Percentiles rank a stretch among this genome's conserved stretches.
Evolutionary conservation across 2,797 vertebrate genomes (phyloP).

Genomic region (Sphaeramia orbicularis): DNA sequence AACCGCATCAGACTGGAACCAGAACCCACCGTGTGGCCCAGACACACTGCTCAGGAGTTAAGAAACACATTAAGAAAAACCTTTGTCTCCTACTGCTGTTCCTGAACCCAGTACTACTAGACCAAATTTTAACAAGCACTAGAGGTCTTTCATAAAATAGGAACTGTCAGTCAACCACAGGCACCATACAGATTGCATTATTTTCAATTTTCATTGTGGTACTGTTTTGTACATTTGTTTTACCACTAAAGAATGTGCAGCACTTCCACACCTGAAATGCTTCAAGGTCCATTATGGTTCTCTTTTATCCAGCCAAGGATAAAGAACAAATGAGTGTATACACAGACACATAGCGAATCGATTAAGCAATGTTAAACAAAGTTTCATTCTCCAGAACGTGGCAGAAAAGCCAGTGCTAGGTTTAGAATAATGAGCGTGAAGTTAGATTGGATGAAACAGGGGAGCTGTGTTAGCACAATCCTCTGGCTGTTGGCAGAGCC

Average conservation of each 20-base stretch:
- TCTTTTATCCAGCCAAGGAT: conserved; percentile 62
- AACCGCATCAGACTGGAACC: conserved; percentile 76
- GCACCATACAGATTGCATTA: conserved; percentile 43
- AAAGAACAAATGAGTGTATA: conserved; percentile 69
- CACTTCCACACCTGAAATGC: conserved; percentile 62
- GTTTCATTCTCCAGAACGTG: conserved; percentile 63
- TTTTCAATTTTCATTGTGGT: conserved; percentile 38
- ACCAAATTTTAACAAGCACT: conserved; percentile 55
- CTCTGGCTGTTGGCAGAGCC: conserved; percentile 73
- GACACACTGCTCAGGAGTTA: conserved; percentile 63
- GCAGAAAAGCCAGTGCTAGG: conserved; percentile 46
- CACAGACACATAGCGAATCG: conserved; percentile 68
- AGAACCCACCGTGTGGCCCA: conserved; percentile 63
- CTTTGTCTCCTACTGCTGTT: conserved; percentile 61
- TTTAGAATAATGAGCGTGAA: conserved; percentile 75
- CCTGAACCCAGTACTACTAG: conserved; percentile 49
- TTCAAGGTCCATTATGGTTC: conserved; percentile 51
- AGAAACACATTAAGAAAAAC: conserved; percentile 69
- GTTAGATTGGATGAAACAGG: conserved; percentile 70
- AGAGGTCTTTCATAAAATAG: conserved; percentile 39
- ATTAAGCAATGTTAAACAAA: conserved; percentile 73
- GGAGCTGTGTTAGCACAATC: conserved; percentile 71
- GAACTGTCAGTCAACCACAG: conserved; percentile 48
- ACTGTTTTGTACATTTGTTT: conserved; percentile 55
- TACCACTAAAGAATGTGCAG: conserved; percentile 41